Evolutionary conservation across 2,113 vertebrate genomes (phyloP).

Genomic region (Aegypius monachus): DNA sequence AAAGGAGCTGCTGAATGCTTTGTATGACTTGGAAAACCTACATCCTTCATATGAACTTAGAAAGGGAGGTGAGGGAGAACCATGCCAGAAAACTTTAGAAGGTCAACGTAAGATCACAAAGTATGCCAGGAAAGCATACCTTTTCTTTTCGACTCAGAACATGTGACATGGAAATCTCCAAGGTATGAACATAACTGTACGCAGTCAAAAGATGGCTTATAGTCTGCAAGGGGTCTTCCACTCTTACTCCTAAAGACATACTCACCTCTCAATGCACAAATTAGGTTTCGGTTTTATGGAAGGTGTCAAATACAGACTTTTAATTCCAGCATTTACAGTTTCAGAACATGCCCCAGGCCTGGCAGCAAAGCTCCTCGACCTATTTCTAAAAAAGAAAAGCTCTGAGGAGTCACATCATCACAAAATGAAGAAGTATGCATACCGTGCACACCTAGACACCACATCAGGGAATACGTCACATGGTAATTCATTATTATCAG

Average conservation of each 20-base stretch:
- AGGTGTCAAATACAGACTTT: background rate
- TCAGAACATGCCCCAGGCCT: background rate
- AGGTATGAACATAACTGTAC: background rate
- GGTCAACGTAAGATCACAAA: background rate
- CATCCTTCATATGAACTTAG: background rate
- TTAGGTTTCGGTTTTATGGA: background rate
- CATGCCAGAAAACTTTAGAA: background rate
- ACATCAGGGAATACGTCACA: background rate
- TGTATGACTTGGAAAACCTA: background rate
- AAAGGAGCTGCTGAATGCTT: background rate
- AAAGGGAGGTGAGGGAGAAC: background rate
- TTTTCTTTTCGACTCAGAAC: background rate
- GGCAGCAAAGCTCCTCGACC: background rate
- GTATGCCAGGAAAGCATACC: background rate
- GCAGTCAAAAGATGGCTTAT: background rate
- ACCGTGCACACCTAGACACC: background rate
- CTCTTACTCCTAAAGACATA: background rate
- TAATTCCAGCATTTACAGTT: background rate
- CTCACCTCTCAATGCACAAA: constrained; percentile 41
- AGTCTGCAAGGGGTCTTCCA: background rate
- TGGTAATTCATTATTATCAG: background rate
- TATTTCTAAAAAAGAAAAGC: background rate
- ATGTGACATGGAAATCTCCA: background rate
- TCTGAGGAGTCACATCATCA: background rate
- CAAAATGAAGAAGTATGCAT: background rate